Evolutionary conservation across 2,113 vertebrate genomes (phyloP).

Genomic region (Gasterosteus aculeatus): DNA sequence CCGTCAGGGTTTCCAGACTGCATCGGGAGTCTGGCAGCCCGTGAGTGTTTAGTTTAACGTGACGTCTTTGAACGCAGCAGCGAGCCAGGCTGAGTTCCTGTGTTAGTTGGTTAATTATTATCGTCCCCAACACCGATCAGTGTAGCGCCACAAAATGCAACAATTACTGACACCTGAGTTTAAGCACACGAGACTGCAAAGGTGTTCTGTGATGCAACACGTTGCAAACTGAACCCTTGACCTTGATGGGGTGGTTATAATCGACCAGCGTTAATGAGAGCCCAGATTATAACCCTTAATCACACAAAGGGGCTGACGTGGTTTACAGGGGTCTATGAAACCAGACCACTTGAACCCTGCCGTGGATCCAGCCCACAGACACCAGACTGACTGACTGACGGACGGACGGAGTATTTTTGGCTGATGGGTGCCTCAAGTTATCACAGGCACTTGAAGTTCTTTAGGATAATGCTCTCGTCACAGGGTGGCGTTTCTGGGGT

Average conservation of each 20-base stretch:
- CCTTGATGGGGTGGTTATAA: neutral
- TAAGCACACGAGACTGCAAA: neutral
- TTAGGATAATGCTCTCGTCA: slow-evolving; percentile 15
- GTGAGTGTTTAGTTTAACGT: neutral
- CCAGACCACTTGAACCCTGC: slow-evolving; percentile 56
- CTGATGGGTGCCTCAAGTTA: slow-evolving; percentile 37
- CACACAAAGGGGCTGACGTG: slow-evolving; percentile 45
- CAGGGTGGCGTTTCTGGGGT: slow-evolving; percentile 50
- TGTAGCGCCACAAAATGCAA: no score
- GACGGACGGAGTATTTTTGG: slow-evolving; percentile 15
- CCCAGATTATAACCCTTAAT: slow-evolving; percentile 36
- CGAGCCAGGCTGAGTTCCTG: no score
- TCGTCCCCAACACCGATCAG: no score
- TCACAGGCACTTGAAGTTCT: slow-evolving; percentile 37
- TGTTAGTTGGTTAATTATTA: no score
- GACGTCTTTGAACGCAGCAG: neutral
- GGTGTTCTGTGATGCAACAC: neutral
- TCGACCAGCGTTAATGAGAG: slow-evolving; percentile 26
- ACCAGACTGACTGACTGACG: slow-evolving; percentile 5
- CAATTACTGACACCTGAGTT: no score
- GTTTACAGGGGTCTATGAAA: slow-evolving; percentile 49
- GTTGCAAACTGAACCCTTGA: slow-evolving; percentile 11
- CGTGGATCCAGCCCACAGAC: slow-evolving; percentile 30
- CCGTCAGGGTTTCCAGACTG: no score
- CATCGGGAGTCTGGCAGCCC: no score